Conservation (phyloP, 1,140 invertebrate genomes). For the Episyrphus balteatus region DNA sequence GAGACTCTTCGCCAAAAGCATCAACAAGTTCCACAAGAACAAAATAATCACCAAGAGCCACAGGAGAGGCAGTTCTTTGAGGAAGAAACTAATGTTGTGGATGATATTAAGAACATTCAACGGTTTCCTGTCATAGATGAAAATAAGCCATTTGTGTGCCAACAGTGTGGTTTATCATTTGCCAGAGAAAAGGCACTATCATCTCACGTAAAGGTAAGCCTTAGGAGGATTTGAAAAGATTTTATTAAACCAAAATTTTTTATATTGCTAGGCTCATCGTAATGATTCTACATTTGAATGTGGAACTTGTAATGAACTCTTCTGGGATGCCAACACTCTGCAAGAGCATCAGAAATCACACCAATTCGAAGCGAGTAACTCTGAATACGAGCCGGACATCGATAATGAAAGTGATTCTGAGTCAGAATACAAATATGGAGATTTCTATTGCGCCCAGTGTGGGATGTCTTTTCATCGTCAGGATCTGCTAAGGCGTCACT, state of each 20-base stretch:
- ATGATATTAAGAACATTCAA: neutral
- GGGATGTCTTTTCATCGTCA: constrained; percentile 62
- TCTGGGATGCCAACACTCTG: constrained; percentile 57
- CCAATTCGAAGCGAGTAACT: constrained; percentile 38
- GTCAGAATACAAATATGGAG: constrained; percentile 53
- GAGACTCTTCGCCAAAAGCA: neutral
- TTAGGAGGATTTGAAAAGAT: neutral
- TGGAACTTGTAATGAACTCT: constrained; percentile 63
- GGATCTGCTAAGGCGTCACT: constrained; percentile 59
- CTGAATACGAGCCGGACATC: constrained; percentile 33
- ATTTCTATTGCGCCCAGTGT: constrained; percentile 64
- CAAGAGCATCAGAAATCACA: constrained; percentile 52
- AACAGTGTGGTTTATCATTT: constrained; percentile 66
- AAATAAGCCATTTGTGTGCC: constrained; percentile 65
- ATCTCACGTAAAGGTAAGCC: constrained; percentile 50
- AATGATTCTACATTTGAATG: constrained; percentile 68
- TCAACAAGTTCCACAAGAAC: constrained; percentile 12
- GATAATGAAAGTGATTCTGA: constrained; percentile 44
- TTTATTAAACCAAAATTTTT: neutral
- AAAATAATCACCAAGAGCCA: constrained; percentile 10
- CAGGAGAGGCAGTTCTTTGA: neutral
- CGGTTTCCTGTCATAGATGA: constrained; percentile 51
- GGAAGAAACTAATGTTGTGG: neutral
- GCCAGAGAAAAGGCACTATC: constrained; percentile 67
- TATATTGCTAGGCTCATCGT: constrained; percentile 47